Evolutionary conservation across 2,113 vertebrate genomes (phyloP).

Genomic region (Meriones unguiculatus): DNA sequence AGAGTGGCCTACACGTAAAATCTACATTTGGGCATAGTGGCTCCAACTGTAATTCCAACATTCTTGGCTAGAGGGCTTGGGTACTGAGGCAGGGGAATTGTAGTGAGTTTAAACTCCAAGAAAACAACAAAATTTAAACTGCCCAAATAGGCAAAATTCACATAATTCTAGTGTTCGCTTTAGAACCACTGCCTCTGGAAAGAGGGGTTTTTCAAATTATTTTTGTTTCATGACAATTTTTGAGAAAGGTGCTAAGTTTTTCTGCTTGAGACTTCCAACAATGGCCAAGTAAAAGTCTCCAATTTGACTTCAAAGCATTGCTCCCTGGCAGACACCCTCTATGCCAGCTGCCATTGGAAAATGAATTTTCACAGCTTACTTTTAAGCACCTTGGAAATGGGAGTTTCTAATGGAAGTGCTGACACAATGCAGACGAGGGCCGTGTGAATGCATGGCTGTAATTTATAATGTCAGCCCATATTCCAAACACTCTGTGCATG

Average conservation of each 20-base stretch:
- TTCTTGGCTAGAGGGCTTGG: background rate
- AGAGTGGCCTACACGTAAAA: background rate
- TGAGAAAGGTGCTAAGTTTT: background rate
- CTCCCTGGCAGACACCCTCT: slow-evolving; percentile 37
- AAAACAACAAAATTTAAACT: background rate
- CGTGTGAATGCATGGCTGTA: slow-evolving; percentile 63
- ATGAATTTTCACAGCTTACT: slow-evolving; percentile 73
- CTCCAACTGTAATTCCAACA: background rate
- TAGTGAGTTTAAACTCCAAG: background rate
- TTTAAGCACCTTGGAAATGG: slow-evolving; percentile 77
- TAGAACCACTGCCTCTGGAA: accelerated
- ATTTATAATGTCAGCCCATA: slow-evolving; percentile 82
- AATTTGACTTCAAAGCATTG: background rate
- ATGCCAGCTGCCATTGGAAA: slow-evolving; percentile 4
- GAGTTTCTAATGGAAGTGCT: slow-evolving; percentile 76
- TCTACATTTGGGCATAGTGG: background rate
- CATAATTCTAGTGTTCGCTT: accelerated
- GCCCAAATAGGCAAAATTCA: background rate
- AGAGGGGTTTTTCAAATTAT: background rate
- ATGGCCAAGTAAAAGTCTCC: background rate
- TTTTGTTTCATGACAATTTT: background rate
- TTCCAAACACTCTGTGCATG: slow-evolving; percentile 69
- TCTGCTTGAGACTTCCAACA: background rate
- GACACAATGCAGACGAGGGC: slow-evolving; percentile 74
- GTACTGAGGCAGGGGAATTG: background rate